Conservation (phyloP, 2,888 invertebrate species). For the Aspidiotus destructor region DNA sequence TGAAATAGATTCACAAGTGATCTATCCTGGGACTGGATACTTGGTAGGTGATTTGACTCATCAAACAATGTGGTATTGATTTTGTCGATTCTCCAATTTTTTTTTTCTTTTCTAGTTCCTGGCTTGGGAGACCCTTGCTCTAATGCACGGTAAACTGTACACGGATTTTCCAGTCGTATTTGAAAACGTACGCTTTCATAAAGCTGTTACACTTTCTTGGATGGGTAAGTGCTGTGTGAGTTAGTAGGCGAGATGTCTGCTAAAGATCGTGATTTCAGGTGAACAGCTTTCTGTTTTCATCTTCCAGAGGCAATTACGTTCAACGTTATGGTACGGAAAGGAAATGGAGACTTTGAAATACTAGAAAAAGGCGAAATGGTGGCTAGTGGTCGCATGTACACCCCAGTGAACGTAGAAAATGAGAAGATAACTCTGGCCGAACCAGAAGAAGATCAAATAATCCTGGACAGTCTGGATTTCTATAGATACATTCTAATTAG, state of each 20-base stretch:
- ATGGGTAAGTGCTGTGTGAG: slow-evolving; percentile 16
- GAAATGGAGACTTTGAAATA: slow-evolving; percentile 33
- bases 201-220: slow-evolving; percentile 30
- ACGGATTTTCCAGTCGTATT: slow-evolving; percentile 33
- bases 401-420: neutral
- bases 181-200: slow-evolving; percentile 33
- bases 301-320: slow-evolving; percentile 28
- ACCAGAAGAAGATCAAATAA: slow-evolving; percentile 16
- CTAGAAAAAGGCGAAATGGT: slow-evolving; percentile 29
- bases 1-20: slow-evolving; percentile 33
- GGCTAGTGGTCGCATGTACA: slow-evolving; percentile 21
- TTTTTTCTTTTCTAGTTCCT: slow-evolving; percentile 32
- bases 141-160: slow-evolving; percentile 33
- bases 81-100: neutral
- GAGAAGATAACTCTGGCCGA: slow-evolving; percentile 6
- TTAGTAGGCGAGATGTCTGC: too few species aligned
- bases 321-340: slow-evolving; percentile 32
- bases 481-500: slow-evolving; percentile 61
- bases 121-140: slow-evolving; percentile 35
- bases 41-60: slow-evolving; percentile 25
- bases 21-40: slow-evolving; percentile 35
- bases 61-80: neutral
- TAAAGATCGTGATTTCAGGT: too few species aligned
- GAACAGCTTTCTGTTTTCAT: neutral
- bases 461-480: slow-evolving; percentile 45